These are phyloP conservation scores for Percopsis omiscomaycus DNA, from an alignment of 2,797 vertebrate species.

Conservation along the genomic window DNA sequence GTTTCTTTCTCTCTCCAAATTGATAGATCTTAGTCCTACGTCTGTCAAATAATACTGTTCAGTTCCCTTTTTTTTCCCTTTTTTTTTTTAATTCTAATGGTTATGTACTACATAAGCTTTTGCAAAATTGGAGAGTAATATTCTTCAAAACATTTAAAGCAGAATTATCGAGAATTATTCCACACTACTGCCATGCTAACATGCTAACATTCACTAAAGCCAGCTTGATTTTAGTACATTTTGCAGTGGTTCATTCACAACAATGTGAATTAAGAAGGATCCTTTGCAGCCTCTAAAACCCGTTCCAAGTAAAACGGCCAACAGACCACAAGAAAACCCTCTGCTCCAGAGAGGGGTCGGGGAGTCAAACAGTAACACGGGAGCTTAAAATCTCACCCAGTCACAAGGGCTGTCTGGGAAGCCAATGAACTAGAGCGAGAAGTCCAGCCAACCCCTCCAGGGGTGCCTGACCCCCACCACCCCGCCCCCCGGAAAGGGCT, in stretches of 20 bases:
- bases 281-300: slow-evolving; percentile 9
- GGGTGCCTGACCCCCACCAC: slow-evolving; percentile 18
- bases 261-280: too few relatives aligned
- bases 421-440: slow-evolving; percentile 55
- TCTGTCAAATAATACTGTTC: slow-evolving; percentile 6
- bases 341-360: slow-evolving; percentile 19
- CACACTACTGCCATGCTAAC: not conserved
- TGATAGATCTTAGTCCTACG: slow-evolving; percentile 1
- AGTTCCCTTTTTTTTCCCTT: not conserved
- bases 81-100: too few relatives aligned
- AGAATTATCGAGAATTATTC: too few relatives aligned
- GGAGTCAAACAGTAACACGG: slow-evolving; percentile 36
- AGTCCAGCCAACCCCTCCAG: slow-evolving; percentile 28
- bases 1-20: slow-evolving; percentile 4
- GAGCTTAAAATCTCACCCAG: slow-evolving; percentile 51
- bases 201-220: not conserved
- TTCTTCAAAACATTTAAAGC: too few relatives aligned
- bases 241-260: not conserved
- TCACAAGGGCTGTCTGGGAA: slow-evolving; percentile 60
- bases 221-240: not conserved
- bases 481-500: slow-evolving; percentile 35
- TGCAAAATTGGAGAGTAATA: too few relatives aligned
- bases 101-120: too few relatives aligned
- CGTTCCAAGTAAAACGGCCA: slow-evolving; percentile 29
- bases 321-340: slow-evolving; percentile 45